Percentiles rank a stretch among this genome's conserved stretches.
phyloP scores from a whole-genome alignment of 2,888 invertebrate genomes.

The Bimastos eiseni region DNA sequence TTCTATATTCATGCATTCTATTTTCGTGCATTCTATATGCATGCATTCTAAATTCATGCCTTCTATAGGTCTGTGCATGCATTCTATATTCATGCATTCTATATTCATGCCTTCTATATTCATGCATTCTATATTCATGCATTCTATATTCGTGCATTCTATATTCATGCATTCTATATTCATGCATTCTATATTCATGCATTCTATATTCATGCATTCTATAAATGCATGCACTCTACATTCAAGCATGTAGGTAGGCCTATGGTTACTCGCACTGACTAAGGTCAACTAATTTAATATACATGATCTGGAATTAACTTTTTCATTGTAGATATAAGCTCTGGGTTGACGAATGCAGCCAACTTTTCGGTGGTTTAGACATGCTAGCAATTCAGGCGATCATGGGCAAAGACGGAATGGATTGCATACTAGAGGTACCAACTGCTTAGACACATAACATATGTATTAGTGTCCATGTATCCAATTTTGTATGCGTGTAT shows the following conservation, averaged over 20 bases:
- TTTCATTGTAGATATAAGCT: not conserved
- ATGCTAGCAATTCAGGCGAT: constrained; percentile 89
- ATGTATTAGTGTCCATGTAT: not conserved
- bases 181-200: no score
- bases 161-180: no score
- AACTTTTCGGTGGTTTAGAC: constrained; percentile 80
- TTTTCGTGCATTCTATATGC: no score
- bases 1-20: no score
- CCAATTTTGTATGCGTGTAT: constrained; percentile 19
- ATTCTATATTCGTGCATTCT: no score
- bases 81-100: no score
- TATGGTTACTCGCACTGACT: not conserved
- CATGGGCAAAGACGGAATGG: constrained; percentile 88
- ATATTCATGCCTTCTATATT: no score
- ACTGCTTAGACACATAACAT: not conserved
- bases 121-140: no score
- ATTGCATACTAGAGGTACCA: constrained; percentile 82
- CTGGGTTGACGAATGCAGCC: constrained; percentile 83
- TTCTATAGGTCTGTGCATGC: no score
- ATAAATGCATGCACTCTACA: no score
- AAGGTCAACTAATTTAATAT: not conserved
- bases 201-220: not conserved
- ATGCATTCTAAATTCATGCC: no score
- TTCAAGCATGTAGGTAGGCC: no score
- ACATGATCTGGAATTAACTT: not conserved